These are phyloP conservation scores for Cosmia trapezina DNA, from an alignment of 2,888 invertebrate genomes.

Conservation along the genomic window DNA sequence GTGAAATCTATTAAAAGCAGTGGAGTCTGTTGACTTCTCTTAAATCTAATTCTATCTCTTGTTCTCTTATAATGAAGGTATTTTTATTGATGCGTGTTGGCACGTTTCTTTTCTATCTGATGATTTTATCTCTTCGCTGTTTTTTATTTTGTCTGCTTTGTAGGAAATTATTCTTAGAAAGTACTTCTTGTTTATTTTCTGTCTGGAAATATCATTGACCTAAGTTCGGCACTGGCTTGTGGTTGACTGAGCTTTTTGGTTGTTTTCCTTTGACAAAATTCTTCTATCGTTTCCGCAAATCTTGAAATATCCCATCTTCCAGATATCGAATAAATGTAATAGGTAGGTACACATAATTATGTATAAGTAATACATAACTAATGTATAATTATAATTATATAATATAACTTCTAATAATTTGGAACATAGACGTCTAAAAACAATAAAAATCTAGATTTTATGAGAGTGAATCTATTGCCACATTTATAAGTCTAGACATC, in stretches of 20 bases:
- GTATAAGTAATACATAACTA: no score
- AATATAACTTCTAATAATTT: background rate
- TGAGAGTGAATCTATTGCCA: background rate
- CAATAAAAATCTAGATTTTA: background rate
- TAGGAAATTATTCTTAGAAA: background rate
- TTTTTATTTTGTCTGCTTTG: background rate
- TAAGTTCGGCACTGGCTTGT: background rate
- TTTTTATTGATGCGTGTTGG: slow-evolving; percentile 39
- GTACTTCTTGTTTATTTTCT: background rate
- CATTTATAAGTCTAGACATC: background rate
- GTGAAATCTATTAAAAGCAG: slow-evolving; percentile 28
- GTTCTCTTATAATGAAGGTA: slow-evolving; percentile 38
- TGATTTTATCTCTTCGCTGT: background rate
- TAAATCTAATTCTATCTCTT: slow-evolving; percentile 39
- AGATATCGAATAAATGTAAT: background rate
- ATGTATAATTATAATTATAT: no score
- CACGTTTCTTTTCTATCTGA: slow-evolving; percentile 2
- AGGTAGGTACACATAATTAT: background rate
- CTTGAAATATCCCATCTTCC: background rate
- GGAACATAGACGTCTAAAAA: background rate
- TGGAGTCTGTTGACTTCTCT: slow-evolving; percentile 42
- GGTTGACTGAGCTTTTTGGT: background rate
- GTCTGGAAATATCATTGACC: background rate
- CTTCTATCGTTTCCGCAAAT: background rate
- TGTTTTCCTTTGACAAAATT: background rate